Evolutionary conservation across 2,113 vertebrate species (phyloP).

Genomic region (Neolamprologus devosi): DNA sequence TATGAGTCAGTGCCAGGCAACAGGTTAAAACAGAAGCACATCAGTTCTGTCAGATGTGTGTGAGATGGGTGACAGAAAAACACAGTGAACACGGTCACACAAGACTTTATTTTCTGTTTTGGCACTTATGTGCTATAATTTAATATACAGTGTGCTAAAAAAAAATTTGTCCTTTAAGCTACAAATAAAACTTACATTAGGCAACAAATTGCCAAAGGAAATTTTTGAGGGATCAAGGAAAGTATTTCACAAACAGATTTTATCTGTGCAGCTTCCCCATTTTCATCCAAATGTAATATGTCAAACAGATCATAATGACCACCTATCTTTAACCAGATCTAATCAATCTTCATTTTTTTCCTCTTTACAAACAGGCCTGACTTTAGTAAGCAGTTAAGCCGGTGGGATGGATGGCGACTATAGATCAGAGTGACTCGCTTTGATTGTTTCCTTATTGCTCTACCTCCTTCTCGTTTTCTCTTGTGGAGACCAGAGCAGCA

Average conservation of each 20-base stretch:
- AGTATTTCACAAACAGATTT: not conserved
- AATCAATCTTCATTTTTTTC: not conserved
- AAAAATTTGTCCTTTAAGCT: not conserved
- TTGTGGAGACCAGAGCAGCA: not conserved
- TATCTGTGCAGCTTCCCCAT: not conserved
- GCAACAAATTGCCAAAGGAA: not conserved
- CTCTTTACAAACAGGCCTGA: not conserved
- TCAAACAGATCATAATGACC: not conserved
- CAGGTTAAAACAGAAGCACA: not conserved
- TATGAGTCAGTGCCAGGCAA: not conserved
- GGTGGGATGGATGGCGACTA: not conserved
- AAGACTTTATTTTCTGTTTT: not conserved
- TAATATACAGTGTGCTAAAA: not conserved
- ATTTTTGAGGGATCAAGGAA: not conserved
- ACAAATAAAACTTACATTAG: not conserved
- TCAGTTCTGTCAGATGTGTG: not conserved
- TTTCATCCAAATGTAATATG: not conserved
- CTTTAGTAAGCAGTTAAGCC: not conserved
- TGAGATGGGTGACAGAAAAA: not conserved
- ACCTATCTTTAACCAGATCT: not conserved
- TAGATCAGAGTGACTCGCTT: not conserved
- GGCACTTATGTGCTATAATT: not conserved
- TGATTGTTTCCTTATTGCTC: not conserved
- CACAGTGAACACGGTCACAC: not conserved
- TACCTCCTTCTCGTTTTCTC: not conserved